phyloP scores from a whole-genome alignment of 1,140 invertebrate species.

The Sitobion miscanthi region DNA sequence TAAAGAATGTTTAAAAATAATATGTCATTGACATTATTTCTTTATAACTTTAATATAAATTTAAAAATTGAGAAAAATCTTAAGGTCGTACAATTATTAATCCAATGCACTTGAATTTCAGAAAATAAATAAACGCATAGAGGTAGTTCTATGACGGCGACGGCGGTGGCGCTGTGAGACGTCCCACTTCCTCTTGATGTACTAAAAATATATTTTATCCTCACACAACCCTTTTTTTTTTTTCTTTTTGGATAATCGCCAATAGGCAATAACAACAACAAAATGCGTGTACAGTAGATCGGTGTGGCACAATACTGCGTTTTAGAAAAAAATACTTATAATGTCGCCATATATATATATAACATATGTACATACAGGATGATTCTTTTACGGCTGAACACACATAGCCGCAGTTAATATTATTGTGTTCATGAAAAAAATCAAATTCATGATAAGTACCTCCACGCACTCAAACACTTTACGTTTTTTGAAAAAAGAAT shows the following conservation, averaged over 20 bases:
- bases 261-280: constrained; percentile 19
- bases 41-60: constrained; percentile 13
- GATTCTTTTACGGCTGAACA: not conserved
- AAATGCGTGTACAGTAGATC: not conserved
- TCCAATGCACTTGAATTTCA: constrained; percentile 25
- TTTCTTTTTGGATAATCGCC: not conserved
- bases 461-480: not conserved
- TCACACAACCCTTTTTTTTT: not conserved
- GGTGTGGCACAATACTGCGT: constrained; percentile 4
- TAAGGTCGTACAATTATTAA: not conserved
- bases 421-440: not conserved
- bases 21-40: not conserved
- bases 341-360: not conserved
- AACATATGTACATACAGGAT: not conserved
- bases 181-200: not conserved
- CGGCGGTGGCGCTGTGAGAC: no score
- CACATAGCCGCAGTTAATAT: no score
- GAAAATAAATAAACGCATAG: not conserved
- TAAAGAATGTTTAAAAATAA: not conserved
- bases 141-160: not conserved
- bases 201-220: constrained; percentile 26
- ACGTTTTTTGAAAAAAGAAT: not conserved
- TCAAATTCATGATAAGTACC: not conserved
- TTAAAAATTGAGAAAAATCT: not conserved
- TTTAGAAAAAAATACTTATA: not conserved